A percentile compares a stretch with the other conserved stretches of the same genome.
These are phyloP conservation scores for Callyntrura guangdongensis DNA, from an alignment of 2,888 invertebrate genomes.

Conservation along the genomic window DNA sequence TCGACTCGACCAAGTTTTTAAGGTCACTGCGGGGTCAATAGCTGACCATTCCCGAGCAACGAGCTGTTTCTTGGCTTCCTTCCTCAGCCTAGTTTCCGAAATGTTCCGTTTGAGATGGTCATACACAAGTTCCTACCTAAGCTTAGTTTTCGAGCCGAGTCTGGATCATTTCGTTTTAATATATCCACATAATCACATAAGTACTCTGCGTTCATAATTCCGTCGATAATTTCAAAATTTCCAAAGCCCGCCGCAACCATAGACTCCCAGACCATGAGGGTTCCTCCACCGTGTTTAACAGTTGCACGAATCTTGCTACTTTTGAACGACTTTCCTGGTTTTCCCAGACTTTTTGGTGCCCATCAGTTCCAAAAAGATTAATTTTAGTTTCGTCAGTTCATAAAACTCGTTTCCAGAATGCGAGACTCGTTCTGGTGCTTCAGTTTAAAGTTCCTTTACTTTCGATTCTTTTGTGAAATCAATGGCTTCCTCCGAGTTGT, in stretches of 20 bases:
- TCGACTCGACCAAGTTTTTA: background rate
- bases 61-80: background rate
- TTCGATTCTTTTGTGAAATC: background rate
- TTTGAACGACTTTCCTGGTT: too few relatives aligned
- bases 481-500: background rate
- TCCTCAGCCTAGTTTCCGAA: background rate
- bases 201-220: constrained; percentile 55
- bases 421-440: background rate
- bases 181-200: constrained; percentile 55
- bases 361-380: constrained; percentile 3
- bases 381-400: constrained; percentile 12
- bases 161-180: constrained; percentile 26
- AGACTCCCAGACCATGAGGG: constrained; percentile 61
- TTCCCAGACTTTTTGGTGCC: background rate
- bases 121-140: constrained; percentile 24
- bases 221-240: constrained; percentile 59
- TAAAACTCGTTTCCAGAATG: background rate
- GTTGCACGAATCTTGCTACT: constrained; percentile 22
- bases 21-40: background rate
- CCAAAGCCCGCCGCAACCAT: constrained; percentile 48
- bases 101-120: background rate
- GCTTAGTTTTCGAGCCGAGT: constrained; percentile 44
- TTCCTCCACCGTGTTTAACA: constrained; percentile 69
- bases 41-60: background rate
- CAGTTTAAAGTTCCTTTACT: too few relatives aligned